Evolutionary conservation across 2,113 vertebrate genomes (phyloP), one percentile per base, ranked within the genome.

Genomic region (Grammomys dolichurus): DNA sequence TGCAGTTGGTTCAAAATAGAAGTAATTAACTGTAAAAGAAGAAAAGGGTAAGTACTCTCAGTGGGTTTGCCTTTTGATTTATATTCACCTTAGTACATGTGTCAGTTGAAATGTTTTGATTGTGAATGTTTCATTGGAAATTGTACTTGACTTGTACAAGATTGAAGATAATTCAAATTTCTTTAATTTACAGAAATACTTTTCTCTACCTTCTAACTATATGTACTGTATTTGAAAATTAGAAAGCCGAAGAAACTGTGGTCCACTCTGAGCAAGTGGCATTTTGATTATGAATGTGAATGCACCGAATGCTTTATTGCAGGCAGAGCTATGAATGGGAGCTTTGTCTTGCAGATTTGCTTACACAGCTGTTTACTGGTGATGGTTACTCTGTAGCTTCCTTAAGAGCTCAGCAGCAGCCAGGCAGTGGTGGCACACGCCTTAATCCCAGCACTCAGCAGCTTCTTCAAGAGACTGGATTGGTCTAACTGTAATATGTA

Each of bases 1-100:
- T 80, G 77, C 3, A 95, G 46, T 91, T 97, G 95, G 43, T 97
- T 98, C 89, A 97, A 87, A 95, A 96, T 92, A 88, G 80, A 95
- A 95, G 67, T 93, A 86, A 96, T 88, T 90, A 97, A 80, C 97
- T 97, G 24, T n/a, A 43, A 93, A 95, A 95, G 73, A 93, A 80
- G 94, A 88, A 78, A 86, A 7, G 19, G 6, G 58, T 95, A 2
- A 95, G 3, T 85, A 43, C 6, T 90, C 1, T 85, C 24, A 80
- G 0, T 81, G 36, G 36, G 3, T 26, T 93, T 87, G 72, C n/a
- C 94, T 96, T 73, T 78, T 56, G 78, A 82, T 22, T 89, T 76
- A 70, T 63, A 11, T 94, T 90, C 48, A 92, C n/a, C 10, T 56
- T 65, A 72, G 17, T 87, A 33, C 24, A 17, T 51, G 24, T 48